Evolutionary conservation across 1,140 invertebrate species (phyloP).

Genomic region (Campoletis sonorensis): DNA sequence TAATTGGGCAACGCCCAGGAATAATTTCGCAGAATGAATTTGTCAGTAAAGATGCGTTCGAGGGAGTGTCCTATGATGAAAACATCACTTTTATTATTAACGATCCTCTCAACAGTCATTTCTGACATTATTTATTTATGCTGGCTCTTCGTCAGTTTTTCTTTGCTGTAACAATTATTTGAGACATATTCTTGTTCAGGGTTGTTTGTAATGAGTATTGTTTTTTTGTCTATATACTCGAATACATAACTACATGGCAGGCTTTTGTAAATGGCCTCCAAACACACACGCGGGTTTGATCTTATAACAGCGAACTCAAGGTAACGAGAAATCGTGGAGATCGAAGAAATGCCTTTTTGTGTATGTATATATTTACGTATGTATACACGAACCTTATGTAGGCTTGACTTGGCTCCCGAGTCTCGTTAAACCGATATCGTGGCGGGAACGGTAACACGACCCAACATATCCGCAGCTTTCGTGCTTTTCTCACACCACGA

Average conservation of each 20-base stretch:
- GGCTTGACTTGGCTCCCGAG: constrained; percentile 50
- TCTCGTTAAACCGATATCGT: constrained; percentile 53
- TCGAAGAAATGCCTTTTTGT: not conserved
- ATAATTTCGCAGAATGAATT: constrained; percentile 6
- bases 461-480: not conserved
- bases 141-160: not conserved
- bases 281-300: not conserved
- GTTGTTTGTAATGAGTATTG: not conserved
- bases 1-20: constrained; percentile 57
- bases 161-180: not conserved
- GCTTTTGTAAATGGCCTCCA: not conserved
- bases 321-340: not conserved
- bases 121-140: too few species aligned
- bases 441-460: constrained; percentile 14
- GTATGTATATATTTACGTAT: not conserved
- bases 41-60: constrained; percentile 11
- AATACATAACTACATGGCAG: not conserved
- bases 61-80: not conserved
- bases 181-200: not conserved
- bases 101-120: too few species aligned
- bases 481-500: constrained; percentile 20
- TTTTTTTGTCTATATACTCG: not conserved
- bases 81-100: constrained; percentile 3
- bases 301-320: not conserved
- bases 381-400: constrained; percentile 19